These are phyloP conservation scores for Erpobdella octoculata DNA, from an alignment of 2,888 invertebrate genomes.

Conservation along the genomic window DNA sequence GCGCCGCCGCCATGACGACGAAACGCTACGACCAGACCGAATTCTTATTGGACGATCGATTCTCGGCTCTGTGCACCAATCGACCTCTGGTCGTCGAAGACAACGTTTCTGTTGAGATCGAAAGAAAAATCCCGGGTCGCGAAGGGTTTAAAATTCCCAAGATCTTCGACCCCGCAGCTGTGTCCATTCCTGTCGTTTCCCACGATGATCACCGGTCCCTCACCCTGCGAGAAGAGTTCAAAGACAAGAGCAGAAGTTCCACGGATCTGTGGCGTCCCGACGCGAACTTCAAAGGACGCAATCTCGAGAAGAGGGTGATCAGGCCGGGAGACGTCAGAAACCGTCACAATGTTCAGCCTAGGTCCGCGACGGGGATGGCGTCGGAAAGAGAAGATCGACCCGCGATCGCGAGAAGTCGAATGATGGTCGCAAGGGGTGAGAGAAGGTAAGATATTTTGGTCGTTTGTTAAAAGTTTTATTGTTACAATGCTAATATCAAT, in stretches of 20 bases:
- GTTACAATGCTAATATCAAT: too few relatives aligned
- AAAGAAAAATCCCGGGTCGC: conserved; percentile 17
- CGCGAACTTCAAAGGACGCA: neutral
- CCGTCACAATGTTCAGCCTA: neutral
- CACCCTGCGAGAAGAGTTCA: conserved; percentile 27
- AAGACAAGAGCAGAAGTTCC: neutral
- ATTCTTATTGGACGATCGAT: conserved; percentile 17
- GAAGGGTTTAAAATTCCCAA: conserved; percentile 23
- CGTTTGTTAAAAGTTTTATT: too few relatives aligned
- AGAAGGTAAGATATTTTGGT: too few relatives aligned
- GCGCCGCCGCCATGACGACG: too few relatives aligned
- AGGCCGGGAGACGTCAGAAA: neutral
- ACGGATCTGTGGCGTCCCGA: conserved; percentile 4
- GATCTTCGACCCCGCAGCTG: conserved; percentile 40
- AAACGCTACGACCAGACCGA: conserved; percentile 20
- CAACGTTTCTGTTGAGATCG: conserved; percentile 20
- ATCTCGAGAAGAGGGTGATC: neutral
- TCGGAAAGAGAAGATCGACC: neutral
- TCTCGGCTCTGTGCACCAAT: conserved; percentile 12
- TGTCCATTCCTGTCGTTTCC: conserved; percentile 41
- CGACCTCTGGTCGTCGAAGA: conserved; percentile 15
- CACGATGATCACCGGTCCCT: conserved; percentile 39
- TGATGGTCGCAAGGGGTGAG: neutral
- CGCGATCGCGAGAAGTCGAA: neutral
- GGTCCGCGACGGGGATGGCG: neutral